Evolutionary conservation across 2,888 invertebrate genomes (phyloP).

Genomic region (Cynaeus angustus): DNA sequence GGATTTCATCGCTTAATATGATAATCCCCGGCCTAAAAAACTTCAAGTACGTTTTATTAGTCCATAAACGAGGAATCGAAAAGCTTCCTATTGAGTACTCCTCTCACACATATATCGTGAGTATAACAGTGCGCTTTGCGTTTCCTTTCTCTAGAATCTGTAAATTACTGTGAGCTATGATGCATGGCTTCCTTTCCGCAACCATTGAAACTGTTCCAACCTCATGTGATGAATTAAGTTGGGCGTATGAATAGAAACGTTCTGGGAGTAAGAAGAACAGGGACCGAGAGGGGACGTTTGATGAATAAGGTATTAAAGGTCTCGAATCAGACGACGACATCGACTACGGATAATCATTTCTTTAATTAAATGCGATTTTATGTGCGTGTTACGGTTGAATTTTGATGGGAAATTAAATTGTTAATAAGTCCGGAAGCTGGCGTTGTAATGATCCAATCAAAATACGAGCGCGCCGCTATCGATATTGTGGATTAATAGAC

Average conservation of each 20-base stretch:
- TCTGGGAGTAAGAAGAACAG: slow-evolving; percentile 27
- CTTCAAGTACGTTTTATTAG: slow-evolving; percentile 22
- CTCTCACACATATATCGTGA: slow-evolving; percentile 40
- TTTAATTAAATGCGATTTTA: slow-evolving; percentile 38
- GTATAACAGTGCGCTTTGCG: slow-evolving; percentile 48
- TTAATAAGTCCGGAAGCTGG: slow-evolving; percentile 41
- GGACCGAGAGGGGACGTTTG: slow-evolving; percentile 34
- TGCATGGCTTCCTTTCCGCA: slow-evolving; percentile 58
- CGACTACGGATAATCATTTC: slow-evolving; percentile 34
- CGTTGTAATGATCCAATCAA: slow-evolving; percentile 47
- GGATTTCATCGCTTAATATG: slow-evolving; percentile 34
- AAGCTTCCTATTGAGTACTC: slow-evolving; percentile 10
- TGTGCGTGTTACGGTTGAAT: slow-evolving; percentile 37
- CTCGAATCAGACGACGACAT: slow-evolving; percentile 20
- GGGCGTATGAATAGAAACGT: slow-evolving; percentile 50
- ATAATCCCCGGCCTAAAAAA: slow-evolving; percentile 23
- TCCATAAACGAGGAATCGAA: slow-evolving; percentile 17
- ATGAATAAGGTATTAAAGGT: slow-evolving; percentile 46
- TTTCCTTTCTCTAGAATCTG: slow-evolving; percentile 52
- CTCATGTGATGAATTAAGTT: slow-evolving; percentile 58
- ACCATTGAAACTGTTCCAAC: slow-evolving; percentile 57
- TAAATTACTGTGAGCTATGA: slow-evolving; percentile 57
- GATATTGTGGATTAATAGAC: slow-evolving; percentile 45
- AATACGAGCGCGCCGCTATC: slow-evolving; percentile 42
- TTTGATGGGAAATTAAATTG: slow-evolving; percentile 45